Evolutionary conservation across 1,140 invertebrate genomes (phyloP).

Genomic region (Meloidogyne exigua): DNA sequence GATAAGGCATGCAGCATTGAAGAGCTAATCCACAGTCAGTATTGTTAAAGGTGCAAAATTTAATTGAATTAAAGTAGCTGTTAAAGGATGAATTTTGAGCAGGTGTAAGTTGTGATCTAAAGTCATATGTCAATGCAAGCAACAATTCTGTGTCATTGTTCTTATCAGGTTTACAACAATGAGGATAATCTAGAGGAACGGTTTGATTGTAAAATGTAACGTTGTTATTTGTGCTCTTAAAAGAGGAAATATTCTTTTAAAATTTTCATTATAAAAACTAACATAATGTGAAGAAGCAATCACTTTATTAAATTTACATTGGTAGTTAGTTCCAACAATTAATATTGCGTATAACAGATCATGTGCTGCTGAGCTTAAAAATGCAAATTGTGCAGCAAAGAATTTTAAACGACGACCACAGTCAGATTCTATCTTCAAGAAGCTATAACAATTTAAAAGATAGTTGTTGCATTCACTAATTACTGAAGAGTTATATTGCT

Average conservation of each 20-base stretch:
- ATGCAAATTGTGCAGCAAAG: not conserved
- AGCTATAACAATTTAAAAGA: not conserved
- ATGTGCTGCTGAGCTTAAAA: not conserved
- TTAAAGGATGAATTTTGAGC: not conserved
- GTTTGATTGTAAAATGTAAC: not conserved
- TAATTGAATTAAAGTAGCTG: not conserved
- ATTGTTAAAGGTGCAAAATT: not conserved
- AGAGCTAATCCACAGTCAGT: too few species aligned
- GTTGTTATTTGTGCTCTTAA: not conserved
- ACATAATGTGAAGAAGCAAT: not conserved
- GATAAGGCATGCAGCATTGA: too few species aligned
- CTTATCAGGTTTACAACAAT: not conserved
- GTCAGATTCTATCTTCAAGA: not conserved
- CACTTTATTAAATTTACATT: not conserved
- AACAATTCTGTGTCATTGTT: not conserved
- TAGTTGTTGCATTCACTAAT: not conserved
- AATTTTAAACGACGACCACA: not conserved
- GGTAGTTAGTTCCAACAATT: not conserved
- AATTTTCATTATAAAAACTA: not conserved
- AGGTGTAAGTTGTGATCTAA: not conserved
- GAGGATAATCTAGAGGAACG: not conserved
- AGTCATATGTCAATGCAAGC: not conserved
- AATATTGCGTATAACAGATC: not conserved
- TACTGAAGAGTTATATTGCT: not conserved
- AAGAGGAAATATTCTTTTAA: not conserved